phyloP scores from a whole-genome alignment of 2,888 invertebrate species.

The Lasioglossum calceatum region DNA sequence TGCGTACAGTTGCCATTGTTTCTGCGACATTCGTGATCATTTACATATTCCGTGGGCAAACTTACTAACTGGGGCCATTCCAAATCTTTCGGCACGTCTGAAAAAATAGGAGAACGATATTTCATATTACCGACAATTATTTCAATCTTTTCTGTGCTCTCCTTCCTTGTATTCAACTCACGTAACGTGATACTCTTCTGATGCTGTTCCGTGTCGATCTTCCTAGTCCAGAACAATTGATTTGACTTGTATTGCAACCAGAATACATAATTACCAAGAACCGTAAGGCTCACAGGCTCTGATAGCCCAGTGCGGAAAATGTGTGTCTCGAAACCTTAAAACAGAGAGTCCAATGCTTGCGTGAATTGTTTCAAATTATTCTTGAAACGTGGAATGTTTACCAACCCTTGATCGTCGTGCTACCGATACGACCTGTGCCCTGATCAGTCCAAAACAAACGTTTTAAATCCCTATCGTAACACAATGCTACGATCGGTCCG shows the following conservation, averaged over 20 bases:
- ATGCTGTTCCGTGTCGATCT: slow-evolving; percentile 81
- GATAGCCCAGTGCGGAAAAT: slow-evolving; percentile 80
- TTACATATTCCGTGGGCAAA: slow-evolving; percentile 79
- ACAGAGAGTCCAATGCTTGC: neutral
- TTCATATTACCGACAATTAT: neutral
- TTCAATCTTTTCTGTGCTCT: neutral
- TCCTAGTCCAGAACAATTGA: slow-evolving; percentile 87
- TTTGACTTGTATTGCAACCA: slow-evolving; percentile 88
- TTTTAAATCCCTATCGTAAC: slow-evolving; percentile 86
- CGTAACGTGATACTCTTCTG: slow-evolving; percentile 80
- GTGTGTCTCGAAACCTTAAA: slow-evolving; percentile 82
- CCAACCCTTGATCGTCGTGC: slow-evolving; percentile 87
- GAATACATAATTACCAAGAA: slow-evolving; percentile 88
- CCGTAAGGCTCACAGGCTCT: slow-evolving; percentile 86
- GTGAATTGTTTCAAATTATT: slow-evolving; percentile 8
- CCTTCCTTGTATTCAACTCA: slow-evolving; percentile 68
- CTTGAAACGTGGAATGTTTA: slow-evolving; percentile 24
- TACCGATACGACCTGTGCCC: slow-evolving; percentile 88
- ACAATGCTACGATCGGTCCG: slow-evolving; percentile 86
- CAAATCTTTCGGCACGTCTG: slow-evolving; percentile 47
- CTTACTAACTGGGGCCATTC: slow-evolving; percentile 85
- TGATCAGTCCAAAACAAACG: slow-evolving; percentile 89
- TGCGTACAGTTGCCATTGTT: slow-evolving; percentile 90
- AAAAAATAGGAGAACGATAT: neutral
- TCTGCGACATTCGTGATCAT: slow-evolving; percentile 86